Percentiles rank a stretch among this genome's conserved stretches.
Conservation (phyloP, 2,797 vertebrate genomes). For the Myotis daubentonii region DNA sequence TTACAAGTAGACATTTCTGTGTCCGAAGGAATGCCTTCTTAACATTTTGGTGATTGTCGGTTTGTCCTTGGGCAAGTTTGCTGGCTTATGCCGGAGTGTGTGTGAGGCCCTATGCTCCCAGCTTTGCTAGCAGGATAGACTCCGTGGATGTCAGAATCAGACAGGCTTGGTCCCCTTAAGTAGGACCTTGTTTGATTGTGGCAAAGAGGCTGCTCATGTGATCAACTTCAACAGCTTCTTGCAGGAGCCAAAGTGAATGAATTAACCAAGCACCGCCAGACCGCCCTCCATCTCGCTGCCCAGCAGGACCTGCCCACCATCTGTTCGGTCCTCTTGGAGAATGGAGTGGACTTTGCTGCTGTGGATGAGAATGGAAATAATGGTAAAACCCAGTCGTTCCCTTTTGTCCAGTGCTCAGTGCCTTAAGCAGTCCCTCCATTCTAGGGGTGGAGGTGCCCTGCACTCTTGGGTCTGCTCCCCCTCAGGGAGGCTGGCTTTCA, state of each 20-base stretch:
- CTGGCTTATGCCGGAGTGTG: background rate
- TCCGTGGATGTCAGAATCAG: background rate
- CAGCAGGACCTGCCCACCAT: conserved; percentile 98
- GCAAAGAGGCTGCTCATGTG: background rate
- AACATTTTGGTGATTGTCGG: background rate
- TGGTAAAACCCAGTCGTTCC: conserved; percentile 85
- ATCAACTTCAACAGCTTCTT: conserved; percentile 89
- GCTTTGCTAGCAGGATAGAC: background rate
- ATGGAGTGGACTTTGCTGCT: conserved; percentile 95
- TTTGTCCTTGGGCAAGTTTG: background rate
- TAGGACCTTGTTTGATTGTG: background rate
- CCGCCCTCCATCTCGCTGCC: conserved; percentile 95
- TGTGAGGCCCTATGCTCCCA: background rate
- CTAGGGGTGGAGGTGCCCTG: background rate
- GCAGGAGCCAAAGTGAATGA: conserved; percentile 98
- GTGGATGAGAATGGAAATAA: conserved; percentile 99
- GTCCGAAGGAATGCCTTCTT: background rate
- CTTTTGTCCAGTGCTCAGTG: background rate
- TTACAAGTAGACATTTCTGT: background rate
- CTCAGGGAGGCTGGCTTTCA: background rate
- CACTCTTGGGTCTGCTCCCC: background rate
- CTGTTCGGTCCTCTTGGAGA: conserved; percentile 97
- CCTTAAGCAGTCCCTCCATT: background rate
- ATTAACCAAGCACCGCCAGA: conserved; percentile 98
- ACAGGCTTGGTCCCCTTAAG: background rate